A percentile compares a stretch with the other conserved stretches of the same genome.
These are phyloP conservation scores for Proctacanthus coquilletti DNA, from an alignment of 1,140 invertebrate species.

Conservation along the genomic window DNA sequence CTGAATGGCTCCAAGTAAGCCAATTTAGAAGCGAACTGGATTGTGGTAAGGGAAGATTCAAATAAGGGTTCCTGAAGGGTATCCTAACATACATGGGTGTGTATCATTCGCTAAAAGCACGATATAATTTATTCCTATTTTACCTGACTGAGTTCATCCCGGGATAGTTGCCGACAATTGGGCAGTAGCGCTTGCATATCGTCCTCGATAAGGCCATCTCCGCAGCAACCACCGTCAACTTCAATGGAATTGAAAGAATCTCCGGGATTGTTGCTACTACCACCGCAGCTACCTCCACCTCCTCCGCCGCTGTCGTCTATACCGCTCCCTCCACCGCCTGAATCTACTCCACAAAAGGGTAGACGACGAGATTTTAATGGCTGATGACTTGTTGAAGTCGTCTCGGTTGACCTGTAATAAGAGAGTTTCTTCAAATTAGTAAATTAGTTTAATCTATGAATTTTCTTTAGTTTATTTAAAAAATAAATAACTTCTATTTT, in stretches of 20 bases:
- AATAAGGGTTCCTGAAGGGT: no score
- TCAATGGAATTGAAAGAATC: constrained; percentile 12
- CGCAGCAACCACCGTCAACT: constrained; percentile 10
- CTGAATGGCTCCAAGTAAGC: no score
- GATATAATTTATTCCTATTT: no score
- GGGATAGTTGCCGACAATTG: constrained; percentile 20
- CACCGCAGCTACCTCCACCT: constrained; percentile 2
- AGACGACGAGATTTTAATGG: constrained; percentile 6
- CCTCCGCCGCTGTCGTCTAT: constrained; percentile 10
- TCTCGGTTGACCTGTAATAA: constrained; percentile 5
- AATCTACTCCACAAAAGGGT: constrained; percentile 13
- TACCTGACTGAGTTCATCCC: constrained; percentile 30
- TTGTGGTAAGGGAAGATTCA: no score
- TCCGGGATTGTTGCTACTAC: constrained; percentile 4
- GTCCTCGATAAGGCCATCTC: constrained; percentile 20
- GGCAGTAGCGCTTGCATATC: constrained; percentile 27
- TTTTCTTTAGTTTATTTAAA: no score
- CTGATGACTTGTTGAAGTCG: constrained; percentile 5
- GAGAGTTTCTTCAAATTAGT: neutral
- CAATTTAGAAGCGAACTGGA: no score
- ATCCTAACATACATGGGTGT: no score
- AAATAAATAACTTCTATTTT: no score
- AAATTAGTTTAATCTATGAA: no score
- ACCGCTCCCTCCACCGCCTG: constrained; percentile 8
- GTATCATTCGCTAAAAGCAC: no score